Conservation (phyloP, 2,888 invertebrate genomes). For the Hypomecis atomaria region DNA sequence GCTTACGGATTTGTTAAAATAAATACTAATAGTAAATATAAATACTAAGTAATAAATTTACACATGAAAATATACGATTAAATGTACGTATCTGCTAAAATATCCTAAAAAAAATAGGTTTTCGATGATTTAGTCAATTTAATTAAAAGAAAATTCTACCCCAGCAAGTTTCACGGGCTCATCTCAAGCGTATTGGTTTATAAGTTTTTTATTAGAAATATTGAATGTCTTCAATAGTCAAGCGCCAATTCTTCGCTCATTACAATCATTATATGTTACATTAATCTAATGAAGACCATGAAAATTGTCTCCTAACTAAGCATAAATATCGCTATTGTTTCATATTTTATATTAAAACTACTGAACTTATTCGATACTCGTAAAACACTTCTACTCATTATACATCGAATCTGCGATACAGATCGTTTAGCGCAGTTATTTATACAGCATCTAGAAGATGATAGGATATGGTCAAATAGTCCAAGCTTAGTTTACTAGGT, state of each 20-base stretch:
- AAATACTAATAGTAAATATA: no score
- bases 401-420: constrained; percentile 69
- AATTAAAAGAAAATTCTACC: no score
- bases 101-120: no score
- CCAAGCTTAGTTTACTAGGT: neutral
- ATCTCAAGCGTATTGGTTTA: neutral
- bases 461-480: constrained; percentile 35
- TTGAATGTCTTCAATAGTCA: constrained; percentile 60
- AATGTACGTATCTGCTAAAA: no score
- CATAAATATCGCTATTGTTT: constrained; percentile 82
- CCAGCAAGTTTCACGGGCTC: no score
- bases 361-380: constrained; percentile 74
- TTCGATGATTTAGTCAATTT: no score
- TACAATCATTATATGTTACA: constrained; percentile 74
- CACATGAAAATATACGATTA: no score
- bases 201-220: constrained; percentile 23
- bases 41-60: no score
- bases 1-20: no score
- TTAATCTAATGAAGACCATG: constrained; percentile 75
- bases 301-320: constrained; percentile 78
- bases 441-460: constrained; percentile 69
- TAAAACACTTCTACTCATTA: constrained; percentile 69
- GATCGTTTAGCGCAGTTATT: constrained; percentile 73
- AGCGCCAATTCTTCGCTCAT: constrained; percentile 71
- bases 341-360: constrained; percentile 79